Evolutionary conservation across 2,797 vertebrate species (phyloP).

Genomic region (Peromyscus nudipes): DNA sequence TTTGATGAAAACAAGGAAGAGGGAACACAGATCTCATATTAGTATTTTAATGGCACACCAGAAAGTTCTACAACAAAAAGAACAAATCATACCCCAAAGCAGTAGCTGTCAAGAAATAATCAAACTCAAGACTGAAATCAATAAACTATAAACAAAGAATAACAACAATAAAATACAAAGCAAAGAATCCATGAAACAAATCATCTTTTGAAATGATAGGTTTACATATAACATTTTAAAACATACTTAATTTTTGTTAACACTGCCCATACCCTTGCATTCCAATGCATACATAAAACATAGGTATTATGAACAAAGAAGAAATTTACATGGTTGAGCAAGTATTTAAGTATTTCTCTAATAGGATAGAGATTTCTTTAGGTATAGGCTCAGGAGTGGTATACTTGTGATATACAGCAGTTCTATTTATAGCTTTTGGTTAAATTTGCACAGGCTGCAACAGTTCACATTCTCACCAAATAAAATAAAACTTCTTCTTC

Average conservation of each 20-base stretch:
- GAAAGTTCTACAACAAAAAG: background rate
- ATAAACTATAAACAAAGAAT: background rate
- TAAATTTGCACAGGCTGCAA: background rate
- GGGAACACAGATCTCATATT: background rate
- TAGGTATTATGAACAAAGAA: background rate
- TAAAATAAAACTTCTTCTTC: background rate
- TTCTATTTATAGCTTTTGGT: background rate
- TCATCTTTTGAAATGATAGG: background rate
- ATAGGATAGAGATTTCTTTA: background rate
- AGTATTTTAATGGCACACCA: background rate
- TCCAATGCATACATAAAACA: background rate
- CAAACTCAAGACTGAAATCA: background rate
- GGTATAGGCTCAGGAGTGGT: background rate
- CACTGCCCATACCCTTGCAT: too few species aligned
- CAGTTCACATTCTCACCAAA: background rate
- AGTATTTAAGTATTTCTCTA: too few species aligned
- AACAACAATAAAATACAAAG: background rate
- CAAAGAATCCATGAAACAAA: background rate
- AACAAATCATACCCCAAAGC: background rate
- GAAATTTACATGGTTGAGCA: too few species aligned
- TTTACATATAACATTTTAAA: background rate
- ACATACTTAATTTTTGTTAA: background rate
- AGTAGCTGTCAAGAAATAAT: background rate
- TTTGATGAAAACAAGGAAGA: background rate
- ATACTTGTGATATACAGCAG: background rate